Conservation (phyloP, 1,140 invertebrate genomes). For the Gryon sp. region DNA sequence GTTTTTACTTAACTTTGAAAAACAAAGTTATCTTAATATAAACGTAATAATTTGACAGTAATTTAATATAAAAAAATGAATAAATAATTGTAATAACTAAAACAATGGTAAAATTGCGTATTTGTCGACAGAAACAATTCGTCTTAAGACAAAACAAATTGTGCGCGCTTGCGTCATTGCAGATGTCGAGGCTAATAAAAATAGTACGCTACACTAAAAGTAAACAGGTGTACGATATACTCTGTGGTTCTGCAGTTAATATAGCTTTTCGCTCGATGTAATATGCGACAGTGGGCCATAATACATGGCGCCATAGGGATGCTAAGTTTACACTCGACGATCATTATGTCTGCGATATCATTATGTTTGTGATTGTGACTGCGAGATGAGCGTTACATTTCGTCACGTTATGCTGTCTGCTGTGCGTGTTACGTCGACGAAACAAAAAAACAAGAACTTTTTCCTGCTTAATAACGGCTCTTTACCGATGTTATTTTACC, state of each 20-base stretch:
- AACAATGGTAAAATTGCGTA: not conserved
- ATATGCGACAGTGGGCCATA: conserved; percentile 64
- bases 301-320: conserved; percentile 57
- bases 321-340: conserved; percentile 56
- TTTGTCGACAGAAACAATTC: conserved; percentile 40
- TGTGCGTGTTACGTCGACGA: not conserved
- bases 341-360: no score
- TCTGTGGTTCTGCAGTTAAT: conserved; percentile 56
- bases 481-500: no score
- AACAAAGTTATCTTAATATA: no score
- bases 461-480: no score
- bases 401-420: conserved; percentile 10
- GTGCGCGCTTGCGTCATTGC: conserved; percentile 42
- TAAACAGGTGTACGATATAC: conserved; percentile 68
- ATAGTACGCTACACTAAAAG: conserved; percentile 67
- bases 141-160: conserved; percentile 36
- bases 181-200: conserved; percentile 65
- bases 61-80: no score
- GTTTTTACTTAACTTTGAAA: no score
- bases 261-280: conserved; percentile 62
- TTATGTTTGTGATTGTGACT: conserved; percentile 40
- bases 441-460: no score
- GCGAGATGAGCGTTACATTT: conserved; percentile 14
- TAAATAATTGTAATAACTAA: no score
- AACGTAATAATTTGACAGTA: no score